Evolutionary conservation across 2,113 vertebrate species (phyloP), one percentile per base, ranked within the genome.

Genomic region (Eretmochelys imbricata): DNA sequence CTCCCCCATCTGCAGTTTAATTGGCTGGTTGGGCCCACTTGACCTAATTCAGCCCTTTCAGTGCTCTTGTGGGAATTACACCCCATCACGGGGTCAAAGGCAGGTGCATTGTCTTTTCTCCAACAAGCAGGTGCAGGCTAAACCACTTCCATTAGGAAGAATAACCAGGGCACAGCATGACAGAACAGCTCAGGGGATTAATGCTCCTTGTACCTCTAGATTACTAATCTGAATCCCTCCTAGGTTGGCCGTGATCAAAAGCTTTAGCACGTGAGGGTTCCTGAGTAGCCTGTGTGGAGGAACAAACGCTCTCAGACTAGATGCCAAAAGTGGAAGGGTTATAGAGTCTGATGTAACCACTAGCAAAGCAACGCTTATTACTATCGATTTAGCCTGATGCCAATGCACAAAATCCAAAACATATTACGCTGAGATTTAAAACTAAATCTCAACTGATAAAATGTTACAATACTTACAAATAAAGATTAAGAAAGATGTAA

Each of bases 51-150:
- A 69, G 35, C 17, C 16, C 35, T 69, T 19, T 16, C 62, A 69
- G 62, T 4, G 35, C 62, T 4, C 6, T 4, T n/a, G 35, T 69
- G 17, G 62, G 62, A 35, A 62, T 13, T 31, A 31, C 29, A 62
- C 29, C 13, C 29, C 59, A 62, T 35, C 29, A 62, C 29, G 16
- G 59, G 29, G 29, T 35, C 59, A 62, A 54, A 54, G 53, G 22
- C 53, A 0, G 0, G 55, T 42, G 89, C 89, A 31, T 95, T 94
- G 83, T 91, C 89, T 93, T 93, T 93, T 94, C 95, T 65, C 94
- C 94, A 91, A 89, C 81, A 94, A 97, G 27, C 85, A 91, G 94
- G 90, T 91, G 93, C 95, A 97, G 86, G 65, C 87, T 81, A 95
- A 91, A 46, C 38, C 20, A 24, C 22, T 46, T 75, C n/a, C 24